Base-by-base conservation (phyloP, 1,140 invertebrate species). In the Diabrotica virgifera region DNA sequence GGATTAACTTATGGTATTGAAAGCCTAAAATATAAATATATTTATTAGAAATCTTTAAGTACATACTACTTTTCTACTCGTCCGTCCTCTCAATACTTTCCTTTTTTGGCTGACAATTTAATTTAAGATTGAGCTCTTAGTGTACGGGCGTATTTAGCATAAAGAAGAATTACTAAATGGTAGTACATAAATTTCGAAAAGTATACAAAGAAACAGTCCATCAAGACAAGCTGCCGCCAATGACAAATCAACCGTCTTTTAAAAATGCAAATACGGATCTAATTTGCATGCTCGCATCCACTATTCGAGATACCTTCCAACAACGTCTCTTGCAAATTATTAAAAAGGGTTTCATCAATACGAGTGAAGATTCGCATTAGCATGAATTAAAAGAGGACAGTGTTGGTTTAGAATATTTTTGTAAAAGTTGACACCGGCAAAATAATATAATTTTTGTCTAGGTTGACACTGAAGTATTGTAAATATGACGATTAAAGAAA, bases 131-230 rank as follows among this genome's bases (percentile, higher is more conserved):
- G 40, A 46, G 40, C 40, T 46, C n/a, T 46, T 8, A 46, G 40
- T 46, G n/a, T 46, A 46, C n/a, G 40, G 8, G 40, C 40, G 40
- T 46, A 46, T n/a, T 46, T 46, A 10, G 40, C 40, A 46, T 46
- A 46, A 46, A 46, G 40, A 46, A 46, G 40, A 46, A 46, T 46
- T 46, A 46, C 40, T 2, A 46, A 46, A 46, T 10, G 40, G 40
- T 46, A 46, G 40, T 46, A 46, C 8, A 46, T 46, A 46, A 46
- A 46, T 46, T 46, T 46, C 40, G 40, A 46, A 46, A 46, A 46
- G 40, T 46, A 46, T 46, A 46, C 40, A 46, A 46, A 46, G 40
- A 46, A 46, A 46, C 40, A 46, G 40, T 46, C 40, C 40, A 46
- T 46, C 40, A 46, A 46, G 40, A 46, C 40, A 46, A 46, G 40